Conservation (phyloP, 2,888 invertebrate genomes). For the Pegoplata infirma region DNA sequence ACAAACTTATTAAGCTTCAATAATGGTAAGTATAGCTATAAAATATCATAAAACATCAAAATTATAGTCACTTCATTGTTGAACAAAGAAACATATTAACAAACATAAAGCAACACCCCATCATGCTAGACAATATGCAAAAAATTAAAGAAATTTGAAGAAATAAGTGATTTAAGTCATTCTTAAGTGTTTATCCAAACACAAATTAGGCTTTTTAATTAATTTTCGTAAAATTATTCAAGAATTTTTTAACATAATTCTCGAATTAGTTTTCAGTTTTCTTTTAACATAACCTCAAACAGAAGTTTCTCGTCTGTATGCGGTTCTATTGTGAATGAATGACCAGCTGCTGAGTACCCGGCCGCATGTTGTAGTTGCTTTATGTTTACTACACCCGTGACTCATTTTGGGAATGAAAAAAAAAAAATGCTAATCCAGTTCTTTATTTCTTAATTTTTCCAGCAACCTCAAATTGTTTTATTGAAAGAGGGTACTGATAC, state of each 20-base stretch:
- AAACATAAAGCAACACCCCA: background rate
- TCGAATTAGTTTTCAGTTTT: conserved; percentile 7
- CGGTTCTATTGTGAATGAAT: conserved; percentile 27
- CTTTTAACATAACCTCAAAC: conserved; percentile 64
- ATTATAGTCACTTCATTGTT: background rate
- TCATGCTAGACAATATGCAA: conserved; percentile 18
- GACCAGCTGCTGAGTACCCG: conserved; percentile 37
- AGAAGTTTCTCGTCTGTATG: conserved; percentile 59
- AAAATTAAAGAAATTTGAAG: background rate
- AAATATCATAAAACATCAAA: conserved; percentile 55
- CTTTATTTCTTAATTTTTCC: conserved; percentile 55
- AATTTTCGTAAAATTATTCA: background rate
- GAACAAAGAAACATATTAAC: background rate
- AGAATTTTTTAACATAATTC: background rate
- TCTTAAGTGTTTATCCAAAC: background rate
- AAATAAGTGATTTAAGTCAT: background rate
- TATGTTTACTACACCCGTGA: conserved; percentile 40
- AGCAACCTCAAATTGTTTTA: conserved; percentile 98
- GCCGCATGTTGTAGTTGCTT: conserved; percentile 67
- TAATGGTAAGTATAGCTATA: conserved; percentile 71
- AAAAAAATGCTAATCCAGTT: background rate
- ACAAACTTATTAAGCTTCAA: conserved; percentile 64
- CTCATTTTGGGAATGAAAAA: conserved; percentile 29
- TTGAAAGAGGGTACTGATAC: conserved; percentile 98
- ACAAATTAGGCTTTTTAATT: background rate